These are phyloP conservation scores for Sceliomorpha sp. DNA, from an alignment of 2,888 invertebrate genomes.

Conservation along the genomic window DNA sequence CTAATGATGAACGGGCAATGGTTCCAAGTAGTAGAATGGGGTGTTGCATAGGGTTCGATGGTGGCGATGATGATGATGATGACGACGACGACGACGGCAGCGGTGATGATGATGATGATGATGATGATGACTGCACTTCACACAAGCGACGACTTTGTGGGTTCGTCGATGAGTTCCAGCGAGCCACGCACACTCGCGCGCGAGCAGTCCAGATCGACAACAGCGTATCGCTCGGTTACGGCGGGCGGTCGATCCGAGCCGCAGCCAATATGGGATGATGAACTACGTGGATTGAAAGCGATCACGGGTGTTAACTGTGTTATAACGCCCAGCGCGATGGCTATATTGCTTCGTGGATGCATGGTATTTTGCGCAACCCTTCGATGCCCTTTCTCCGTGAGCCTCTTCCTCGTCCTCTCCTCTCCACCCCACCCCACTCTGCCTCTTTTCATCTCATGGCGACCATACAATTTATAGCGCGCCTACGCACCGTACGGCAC, in stretches of 20 bases:
- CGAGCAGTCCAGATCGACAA: too few relatives aligned
- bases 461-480: constrained; percentile 47
- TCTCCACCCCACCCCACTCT: constrained; percentile 14
- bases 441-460: constrained; percentile 36
- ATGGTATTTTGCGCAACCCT: constrained; percentile 62
- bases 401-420: constrained; percentile 36
- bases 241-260: constrained; percentile 22
- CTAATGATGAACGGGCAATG: too few relatives aligned
- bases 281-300: constrained; percentile 79
- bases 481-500: constrained; percentile 18
- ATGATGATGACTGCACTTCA: constrained; percentile 47
- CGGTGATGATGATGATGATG: constrained; percentile 67
- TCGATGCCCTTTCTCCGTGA: constrained; percentile 18
- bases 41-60: too few relatives aligned
- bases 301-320: constrained; percentile 79
- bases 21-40: too few relatives aligned
- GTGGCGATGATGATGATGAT: constrained; percentile 23
- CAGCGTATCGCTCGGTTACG: constrained; percentile 5
- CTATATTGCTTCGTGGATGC: constrained; percentile 65
- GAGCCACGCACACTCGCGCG: constrained; percentile 35
- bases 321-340: constrained; percentile 67
- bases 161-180: constrained; percentile 25
- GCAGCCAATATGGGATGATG: constrained; percentile 74
- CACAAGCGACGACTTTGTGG: constrained; percentile 33
- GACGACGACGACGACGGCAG: too few relatives aligned